Evolutionary conservation across 1,140 invertebrate species (phyloP).

Genomic region (Cardiocondyla obscurior): DNA sequence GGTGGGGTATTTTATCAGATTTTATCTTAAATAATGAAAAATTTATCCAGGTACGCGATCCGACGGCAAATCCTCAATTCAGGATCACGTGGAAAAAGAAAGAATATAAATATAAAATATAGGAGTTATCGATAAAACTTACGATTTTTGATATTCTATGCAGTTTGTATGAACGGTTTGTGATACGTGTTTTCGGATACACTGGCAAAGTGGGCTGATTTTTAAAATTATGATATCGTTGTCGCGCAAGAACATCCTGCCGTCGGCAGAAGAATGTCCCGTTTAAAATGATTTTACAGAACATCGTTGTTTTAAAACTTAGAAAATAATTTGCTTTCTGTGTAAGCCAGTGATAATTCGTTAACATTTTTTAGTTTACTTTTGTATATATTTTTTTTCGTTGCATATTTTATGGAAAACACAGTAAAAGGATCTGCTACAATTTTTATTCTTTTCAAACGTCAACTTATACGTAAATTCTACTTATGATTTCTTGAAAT

Average conservation of each 20-base stretch:
- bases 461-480: neutral
- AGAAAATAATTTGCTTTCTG: neutral
- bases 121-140: constrained; percentile 19
- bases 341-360: neutral
- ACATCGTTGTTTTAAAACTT: neutral
- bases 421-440: neutral
- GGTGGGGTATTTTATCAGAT: constrained; percentile 9
- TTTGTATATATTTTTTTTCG: neutral
- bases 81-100: neutral
- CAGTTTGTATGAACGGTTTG: neutral
- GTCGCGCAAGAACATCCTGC: neutral
- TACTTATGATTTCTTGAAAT: neutral
- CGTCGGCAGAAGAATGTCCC: constrained; percentile 34
- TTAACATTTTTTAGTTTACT: neutral
- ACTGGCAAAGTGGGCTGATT: neutral
- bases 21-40: neutral
- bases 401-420: neutral
- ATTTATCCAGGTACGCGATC: neutral
- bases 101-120: neutral
- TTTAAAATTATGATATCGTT: neutral
- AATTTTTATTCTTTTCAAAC: neutral
- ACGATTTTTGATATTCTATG: neutral
- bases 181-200: neutral
- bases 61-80: constrained; percentile 12
- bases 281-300: neutral